These are phyloP conservation scores for Tursiops truncatus DNA, from an alignment of 2,113 vertebrate species.

Conservation along the genomic window DNA sequence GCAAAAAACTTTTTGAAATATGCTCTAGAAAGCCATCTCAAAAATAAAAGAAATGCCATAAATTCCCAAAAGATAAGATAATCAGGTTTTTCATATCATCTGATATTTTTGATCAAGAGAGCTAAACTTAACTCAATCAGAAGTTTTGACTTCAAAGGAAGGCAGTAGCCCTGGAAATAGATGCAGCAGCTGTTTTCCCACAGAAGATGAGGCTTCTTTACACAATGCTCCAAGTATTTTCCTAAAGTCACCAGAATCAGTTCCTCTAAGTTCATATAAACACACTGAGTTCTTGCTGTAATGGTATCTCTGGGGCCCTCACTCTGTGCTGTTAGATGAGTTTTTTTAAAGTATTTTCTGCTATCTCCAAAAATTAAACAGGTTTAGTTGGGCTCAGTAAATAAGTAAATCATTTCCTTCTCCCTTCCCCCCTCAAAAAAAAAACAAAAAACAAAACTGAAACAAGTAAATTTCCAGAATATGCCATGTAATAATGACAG, in stretches of 20 bases:
- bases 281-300: neutral
- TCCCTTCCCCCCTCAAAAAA: neutral
- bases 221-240: neutral
- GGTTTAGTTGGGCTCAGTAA: neutral
- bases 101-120: slow-evolving; percentile 2
- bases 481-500: neutral
- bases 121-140: neutral
- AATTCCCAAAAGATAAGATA: neutral
- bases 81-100: neutral
- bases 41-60: neutral
- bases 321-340: neutral
- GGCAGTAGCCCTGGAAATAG: neutral
- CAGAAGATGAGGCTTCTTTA: neutral
- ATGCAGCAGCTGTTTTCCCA: neutral
- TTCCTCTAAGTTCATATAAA: neutral
- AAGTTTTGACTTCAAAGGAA: neutral
- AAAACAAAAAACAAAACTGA: neutral
- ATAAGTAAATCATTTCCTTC: neutral
- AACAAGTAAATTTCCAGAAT: slow-evolving; percentile 5
- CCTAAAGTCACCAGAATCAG: neutral
- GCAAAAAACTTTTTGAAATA: neutral
- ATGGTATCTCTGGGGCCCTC: neutral
- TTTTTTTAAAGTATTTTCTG: neutral
- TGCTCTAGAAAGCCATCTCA: neutral
- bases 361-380: slow-evolving; percentile 12